Conservation (phyloP, 2,888 invertebrate genomes). For the Euplagia quadripunctaria region DNA sequence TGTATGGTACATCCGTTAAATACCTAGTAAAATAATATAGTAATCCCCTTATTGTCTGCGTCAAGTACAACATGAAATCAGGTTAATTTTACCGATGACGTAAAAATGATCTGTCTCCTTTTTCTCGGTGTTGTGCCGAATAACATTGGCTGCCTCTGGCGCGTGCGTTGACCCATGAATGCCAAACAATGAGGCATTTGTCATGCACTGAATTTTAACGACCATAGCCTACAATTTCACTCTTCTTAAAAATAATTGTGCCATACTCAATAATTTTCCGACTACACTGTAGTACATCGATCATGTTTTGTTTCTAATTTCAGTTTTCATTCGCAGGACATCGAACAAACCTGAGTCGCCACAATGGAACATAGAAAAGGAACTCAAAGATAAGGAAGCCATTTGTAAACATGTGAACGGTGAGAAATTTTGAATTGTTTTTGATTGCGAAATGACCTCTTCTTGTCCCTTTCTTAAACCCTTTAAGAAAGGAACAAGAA, state of each 20-base stretch:
- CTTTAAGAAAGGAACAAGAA: no score
- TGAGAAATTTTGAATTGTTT: slow-evolving; percentile 62
- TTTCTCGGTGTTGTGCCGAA: slow-evolving; percentile 74
- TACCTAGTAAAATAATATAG: background rate
- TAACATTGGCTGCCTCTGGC: slow-evolving; percentile 61
- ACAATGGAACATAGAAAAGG: slow-evolving; percentile 78
- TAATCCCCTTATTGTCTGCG: slow-evolving; percentile 34
- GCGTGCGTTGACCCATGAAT: slow-evolving; percentile 79
- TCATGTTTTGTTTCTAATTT: slow-evolving; percentile 58
- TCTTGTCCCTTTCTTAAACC: background rate
- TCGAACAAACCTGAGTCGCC: slow-evolving; percentile 82
- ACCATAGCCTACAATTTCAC: slow-evolving; percentile 54
- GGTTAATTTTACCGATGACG: slow-evolving; percentile 80
- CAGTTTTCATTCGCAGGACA: slow-evolving; percentile 71
- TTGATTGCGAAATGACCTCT: background rate
- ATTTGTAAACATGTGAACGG: slow-evolving; percentile 81
- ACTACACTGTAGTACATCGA: slow-evolving; percentile 37
- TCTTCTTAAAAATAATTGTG: slow-evolving; percentile 30
- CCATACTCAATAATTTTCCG: slow-evolving; percentile 14
- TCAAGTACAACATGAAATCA: slow-evolving; percentile 63
- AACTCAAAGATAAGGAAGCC: slow-evolving; percentile 75
- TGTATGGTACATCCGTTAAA: slow-evolving; percentile 1
- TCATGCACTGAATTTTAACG: slow-evolving; percentile 71
- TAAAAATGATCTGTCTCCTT: slow-evolving; percentile 58
- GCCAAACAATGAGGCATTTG: slow-evolving; percentile 73